phyloP scores from a whole-genome alignment of 2,888 invertebrate genomes.

The Autographa pulchrina region DNA sequence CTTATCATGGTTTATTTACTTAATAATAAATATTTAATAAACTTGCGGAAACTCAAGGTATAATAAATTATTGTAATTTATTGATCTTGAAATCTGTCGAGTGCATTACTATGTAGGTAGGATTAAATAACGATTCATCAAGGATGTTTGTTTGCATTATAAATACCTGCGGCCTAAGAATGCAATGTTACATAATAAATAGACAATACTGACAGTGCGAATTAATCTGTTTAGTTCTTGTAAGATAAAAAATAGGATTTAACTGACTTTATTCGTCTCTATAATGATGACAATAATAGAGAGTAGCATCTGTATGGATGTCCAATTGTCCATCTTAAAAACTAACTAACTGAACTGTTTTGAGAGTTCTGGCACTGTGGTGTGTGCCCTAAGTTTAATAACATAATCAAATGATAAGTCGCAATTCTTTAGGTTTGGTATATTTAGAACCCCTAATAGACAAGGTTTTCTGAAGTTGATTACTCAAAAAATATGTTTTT shows the following conservation, averaged over 20 bases:
- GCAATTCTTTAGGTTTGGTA: too few relatives aligned
- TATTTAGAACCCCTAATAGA: too few relatives aligned
- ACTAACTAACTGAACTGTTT: too few relatives aligned
- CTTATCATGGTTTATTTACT: not conserved
- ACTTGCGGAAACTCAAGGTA: not conserved
- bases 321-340: too few relatives aligned
- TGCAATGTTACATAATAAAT: conserved; percentile 34
- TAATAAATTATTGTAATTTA: conserved; percentile 11
- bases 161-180: conserved; percentile 30
- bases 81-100: conserved; percentile 43
- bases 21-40: not conserved
- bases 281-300: not conserved
- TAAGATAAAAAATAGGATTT: not conserved
- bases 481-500: conserved; percentile 5
- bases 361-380: too few relatives aligned
- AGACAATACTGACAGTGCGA: not conserved
- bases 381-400: too few relatives aligned
- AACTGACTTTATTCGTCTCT: not conserved
- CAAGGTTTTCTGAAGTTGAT: too few relatives aligned
- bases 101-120: conserved; percentile 40
- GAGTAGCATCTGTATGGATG: too few relatives aligned
- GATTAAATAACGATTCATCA: conserved; percentile 45
- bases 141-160: conserved; percentile 50
- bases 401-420: too few relatives aligned
- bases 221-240: not conserved